Percentiles rank a stretch among this genome's conserved stretches.
phyloP scores from a whole-genome alignment of 1,140 invertebrate species.

The Spodoptera litura region DNA sequence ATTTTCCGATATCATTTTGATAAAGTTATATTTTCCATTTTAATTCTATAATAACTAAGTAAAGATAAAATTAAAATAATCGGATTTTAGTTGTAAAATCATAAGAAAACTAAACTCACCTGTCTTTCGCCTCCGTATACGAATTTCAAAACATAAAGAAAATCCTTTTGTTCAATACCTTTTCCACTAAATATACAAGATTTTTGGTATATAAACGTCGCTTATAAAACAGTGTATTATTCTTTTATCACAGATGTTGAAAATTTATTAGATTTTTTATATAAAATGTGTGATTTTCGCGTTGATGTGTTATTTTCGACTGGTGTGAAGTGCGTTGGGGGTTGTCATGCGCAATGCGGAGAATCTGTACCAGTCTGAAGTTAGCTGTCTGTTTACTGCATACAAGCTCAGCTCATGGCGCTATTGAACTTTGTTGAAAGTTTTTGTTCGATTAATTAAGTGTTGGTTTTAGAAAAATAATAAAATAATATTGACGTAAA shows the following conservation, averaged over 20 bases:
- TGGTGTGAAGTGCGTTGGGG: slow-evolving; percentile 62
- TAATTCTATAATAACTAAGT: neutral
- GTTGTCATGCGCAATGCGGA: slow-evolving; percentile 72
- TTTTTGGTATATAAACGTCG: neutral
- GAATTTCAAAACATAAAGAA: slow-evolving; percentile 26
- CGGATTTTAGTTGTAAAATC: neutral
- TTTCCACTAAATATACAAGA: slow-evolving; percentile 20
- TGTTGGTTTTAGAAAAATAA: no score
- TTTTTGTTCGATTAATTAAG: neutral
- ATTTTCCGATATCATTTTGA: neutral
- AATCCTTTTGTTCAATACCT: neutral
- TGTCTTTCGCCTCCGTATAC: slow-evolving; percentile 13
- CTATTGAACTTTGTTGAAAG: slow-evolving; percentile 15
- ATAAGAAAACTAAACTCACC: slow-evolving; percentile 13
- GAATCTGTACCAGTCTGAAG: slow-evolving; percentile 55
- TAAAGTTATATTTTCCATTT: neutral
- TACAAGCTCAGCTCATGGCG: slow-evolving; percentile 27
- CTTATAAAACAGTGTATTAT: slow-evolving; percentile 23
- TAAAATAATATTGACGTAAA: neutral
- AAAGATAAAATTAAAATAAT: neutral
- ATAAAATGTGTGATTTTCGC: slow-evolving; percentile 36
- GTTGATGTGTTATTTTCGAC: slow-evolving; percentile 58
- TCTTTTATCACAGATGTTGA: slow-evolving; percentile 41
- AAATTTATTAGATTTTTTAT: slow-evolving; percentile 22
- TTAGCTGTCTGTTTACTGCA: slow-evolving; percentile 52